Evolutionary conservation across 2,888 invertebrate species (phyloP).

Genomic region (Lumbricus terrestris): DNA sequence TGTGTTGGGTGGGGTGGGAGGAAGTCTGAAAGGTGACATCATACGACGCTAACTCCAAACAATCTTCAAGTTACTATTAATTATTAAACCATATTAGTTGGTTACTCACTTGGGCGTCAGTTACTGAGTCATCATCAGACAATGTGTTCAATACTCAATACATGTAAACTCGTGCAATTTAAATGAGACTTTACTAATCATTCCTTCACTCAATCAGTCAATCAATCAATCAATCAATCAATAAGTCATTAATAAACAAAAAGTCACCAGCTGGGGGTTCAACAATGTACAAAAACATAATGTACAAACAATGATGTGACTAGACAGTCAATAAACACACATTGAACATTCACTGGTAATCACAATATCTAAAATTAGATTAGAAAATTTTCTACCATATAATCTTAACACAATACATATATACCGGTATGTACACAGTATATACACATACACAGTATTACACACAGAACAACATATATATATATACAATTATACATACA

Average conservation of each 20-base stretch:
- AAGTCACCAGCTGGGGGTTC: background rate
- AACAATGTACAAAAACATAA: background rate
- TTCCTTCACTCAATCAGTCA: background rate
- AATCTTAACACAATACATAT: background rate
- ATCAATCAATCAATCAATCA: background rate
- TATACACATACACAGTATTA: too few species aligned
- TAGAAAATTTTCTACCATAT: too few species aligned
- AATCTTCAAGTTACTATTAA: background rate
- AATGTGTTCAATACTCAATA: background rate
- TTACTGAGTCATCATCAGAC: background rate
- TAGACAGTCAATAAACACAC: background rate
- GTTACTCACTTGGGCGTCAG: background rate
- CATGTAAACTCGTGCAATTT: background rate
- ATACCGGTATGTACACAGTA: background rate
- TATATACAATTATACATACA: too few species aligned
- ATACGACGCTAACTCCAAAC: background rate
- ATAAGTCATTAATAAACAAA: background rate
- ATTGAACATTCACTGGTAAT: background rate
- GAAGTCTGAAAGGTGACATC: background rate
- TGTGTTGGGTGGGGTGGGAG: background rate
- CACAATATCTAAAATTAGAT: background rate
- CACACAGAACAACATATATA: too few species aligned
- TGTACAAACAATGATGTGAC: background rate
- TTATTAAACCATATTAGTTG: too few species aligned
- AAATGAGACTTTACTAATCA: background rate